A percentile compares a stretch with the other conserved stretches of the same genome.
These are phyloP conservation scores for Leptonema lineaticorne DNA, from an alignment of 1,140 invertebrate species.

Conservation along the genomic window DNA sequence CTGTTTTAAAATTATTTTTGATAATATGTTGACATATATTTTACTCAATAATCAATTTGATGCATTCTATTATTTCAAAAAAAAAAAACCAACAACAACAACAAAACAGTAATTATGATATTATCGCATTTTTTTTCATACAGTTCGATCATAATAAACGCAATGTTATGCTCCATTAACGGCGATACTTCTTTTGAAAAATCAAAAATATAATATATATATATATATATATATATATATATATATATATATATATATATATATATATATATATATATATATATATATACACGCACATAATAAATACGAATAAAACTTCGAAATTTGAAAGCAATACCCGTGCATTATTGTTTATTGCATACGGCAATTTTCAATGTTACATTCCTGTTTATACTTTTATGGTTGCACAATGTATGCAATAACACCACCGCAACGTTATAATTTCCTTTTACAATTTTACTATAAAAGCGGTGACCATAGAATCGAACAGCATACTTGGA, in stretches of 20 bases:
- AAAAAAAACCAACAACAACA: too few relatives aligned
- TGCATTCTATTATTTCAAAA: too few relatives aligned
- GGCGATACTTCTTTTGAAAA: slow-evolving; percentile 4
- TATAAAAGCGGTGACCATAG: slow-evolving; percentile 7
- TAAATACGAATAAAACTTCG: neutral
- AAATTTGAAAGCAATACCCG: slow-evolving; percentile 17
- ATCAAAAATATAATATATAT: neutral
- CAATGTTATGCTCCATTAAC: slow-evolving; percentile 19
- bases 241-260: too few relatives aligned
- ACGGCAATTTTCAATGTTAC: slow-evolving; percentile 23
- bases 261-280: too few relatives aligned
- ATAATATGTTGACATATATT: too few relatives aligned
- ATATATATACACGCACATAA: too few relatives aligned
- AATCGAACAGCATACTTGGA: neutral
- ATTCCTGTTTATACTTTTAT: slow-evolving; percentile 14
- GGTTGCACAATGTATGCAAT: slow-evolving; percentile 19
- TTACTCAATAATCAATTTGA: too few relatives aligned
- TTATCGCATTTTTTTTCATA: neutral
- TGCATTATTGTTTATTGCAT: neutral
- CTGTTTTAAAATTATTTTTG: too few relatives aligned
- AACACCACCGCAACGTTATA: neutral
- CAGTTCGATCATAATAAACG: too few relatives aligned
- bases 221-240: too few relatives aligned
- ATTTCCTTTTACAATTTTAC: slow-evolving; percentile 10
- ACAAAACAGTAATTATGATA: too few relatives aligned